Conservation (phyloP, 1,140 invertebrate genomes). For the Macrostomum lignano region DNA sequence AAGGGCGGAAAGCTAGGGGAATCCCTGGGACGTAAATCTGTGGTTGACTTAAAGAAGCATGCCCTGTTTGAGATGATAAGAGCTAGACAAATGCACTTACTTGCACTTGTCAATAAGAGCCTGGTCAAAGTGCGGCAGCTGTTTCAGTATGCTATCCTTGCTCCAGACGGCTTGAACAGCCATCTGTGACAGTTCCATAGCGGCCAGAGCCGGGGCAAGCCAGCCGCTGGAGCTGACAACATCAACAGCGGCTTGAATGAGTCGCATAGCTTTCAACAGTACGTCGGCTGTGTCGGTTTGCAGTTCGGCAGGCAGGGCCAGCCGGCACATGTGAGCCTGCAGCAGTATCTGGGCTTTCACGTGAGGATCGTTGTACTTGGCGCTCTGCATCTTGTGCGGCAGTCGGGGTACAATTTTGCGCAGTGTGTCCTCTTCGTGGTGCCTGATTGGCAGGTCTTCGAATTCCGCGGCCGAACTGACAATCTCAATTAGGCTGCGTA, state of each 20-base stretch:
- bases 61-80: no score
- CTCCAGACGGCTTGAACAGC: conserved; percentile 98
- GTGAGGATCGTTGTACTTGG: conserved; percentile 73
- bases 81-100: no score
- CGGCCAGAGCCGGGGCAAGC: conserved; percentile 79
- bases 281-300: conserved; percentile 81
- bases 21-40: no score
- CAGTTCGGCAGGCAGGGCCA: conserved; percentile 70
- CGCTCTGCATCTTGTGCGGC: conserved; percentile 43
- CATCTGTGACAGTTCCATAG: conserved; percentile 98
- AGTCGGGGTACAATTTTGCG: conserved; percentile 43
- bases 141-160: conserved; percentile 84
- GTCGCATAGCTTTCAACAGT: conserved; percentile 41
- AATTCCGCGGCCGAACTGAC: conserved; percentile 90
- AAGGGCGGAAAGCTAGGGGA: no score
- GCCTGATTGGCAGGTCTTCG: conserved; percentile 63
- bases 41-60: no score
- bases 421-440: conserved; percentile 68
- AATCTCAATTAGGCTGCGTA: conserved; percentile 78
- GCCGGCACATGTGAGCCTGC: conserved; percentile 72
- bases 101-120: conserved; percentile 73
- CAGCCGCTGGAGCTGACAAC: conserved; percentile 89
- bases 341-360: conserved; percentile 79
- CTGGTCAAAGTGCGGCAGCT: conserved; percentile 66
- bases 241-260: conserved; percentile 95